Percentiles rank a stretch among this genome's conserved stretches.
Conservation (phyloP, 2,113 vertebrate species). For the Varanus salvator region DNA sequence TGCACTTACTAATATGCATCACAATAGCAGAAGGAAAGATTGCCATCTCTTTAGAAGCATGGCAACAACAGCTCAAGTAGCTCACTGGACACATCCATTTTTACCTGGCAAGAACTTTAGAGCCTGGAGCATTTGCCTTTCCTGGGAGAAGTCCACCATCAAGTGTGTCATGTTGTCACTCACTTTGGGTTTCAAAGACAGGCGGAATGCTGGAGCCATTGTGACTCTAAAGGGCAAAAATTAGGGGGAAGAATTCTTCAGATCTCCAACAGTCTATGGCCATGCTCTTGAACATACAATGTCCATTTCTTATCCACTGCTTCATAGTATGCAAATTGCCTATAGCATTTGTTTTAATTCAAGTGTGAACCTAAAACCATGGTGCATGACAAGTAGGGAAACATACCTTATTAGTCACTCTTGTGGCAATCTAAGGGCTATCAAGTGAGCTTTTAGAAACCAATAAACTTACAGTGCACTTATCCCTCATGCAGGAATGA, state of each 20-base stretch:
- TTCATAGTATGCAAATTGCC: not conserved
- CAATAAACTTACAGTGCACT: not conserved
- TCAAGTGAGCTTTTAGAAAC: not conserved
- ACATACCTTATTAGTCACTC: not conserved
- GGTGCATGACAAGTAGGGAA: not conserved
- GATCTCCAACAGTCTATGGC: not conserved
- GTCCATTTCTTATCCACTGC: not conserved
- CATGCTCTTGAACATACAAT: not conserved
- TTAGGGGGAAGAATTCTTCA: not conserved
- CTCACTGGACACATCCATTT: not conserved
- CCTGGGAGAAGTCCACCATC: constrained; percentile 90
- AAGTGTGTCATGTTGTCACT: constrained; percentile 91
- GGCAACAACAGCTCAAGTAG: not conserved
- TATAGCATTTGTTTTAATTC: not conserved
- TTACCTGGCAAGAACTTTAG: constrained; percentile 94
- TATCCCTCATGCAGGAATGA: not conserved
- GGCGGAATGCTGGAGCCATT: constrained; percentile 90
- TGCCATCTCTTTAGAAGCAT: not conserved
- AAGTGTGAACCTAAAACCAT: not conserved
- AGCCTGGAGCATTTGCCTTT: constrained; percentile 83
- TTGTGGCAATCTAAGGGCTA: not conserved
- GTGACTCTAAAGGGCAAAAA: constrained; percentile 85
- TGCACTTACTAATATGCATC: not conserved
- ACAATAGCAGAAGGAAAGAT: not conserved
- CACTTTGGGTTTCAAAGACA: constrained; percentile 87